phyloP scores from a whole-genome alignment of 2,888 invertebrate genomes.

The Rhodophaea formosa region DNA sequence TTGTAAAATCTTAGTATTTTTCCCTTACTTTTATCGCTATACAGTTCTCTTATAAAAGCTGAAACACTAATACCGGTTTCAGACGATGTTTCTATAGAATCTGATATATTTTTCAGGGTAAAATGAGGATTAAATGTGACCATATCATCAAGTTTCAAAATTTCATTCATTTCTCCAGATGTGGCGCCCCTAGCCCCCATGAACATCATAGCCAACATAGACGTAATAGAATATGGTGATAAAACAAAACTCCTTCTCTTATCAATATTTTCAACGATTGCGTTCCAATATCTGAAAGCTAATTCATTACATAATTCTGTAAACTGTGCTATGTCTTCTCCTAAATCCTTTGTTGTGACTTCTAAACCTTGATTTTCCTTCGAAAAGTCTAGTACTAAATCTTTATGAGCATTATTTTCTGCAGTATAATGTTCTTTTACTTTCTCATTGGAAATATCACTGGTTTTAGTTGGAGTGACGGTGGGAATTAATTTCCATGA shows the following conservation, averaged over 20 bases:
- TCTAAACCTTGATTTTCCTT: constrained; percentile 85
- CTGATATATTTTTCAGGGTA: constrained; percentile 91
- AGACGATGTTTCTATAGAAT: constrained; percentile 85
- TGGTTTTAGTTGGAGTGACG: constrained; percentile 72
- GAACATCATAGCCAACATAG: constrained; percentile 94
- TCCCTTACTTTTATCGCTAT: constrained; percentile 90
- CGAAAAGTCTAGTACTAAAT: constrained; percentile 64
- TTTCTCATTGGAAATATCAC: constrained; percentile 63
- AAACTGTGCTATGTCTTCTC: constrained; percentile 89
- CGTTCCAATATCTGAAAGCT: constrained; percentile 91
- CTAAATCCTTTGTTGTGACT: constrained; percentile 86
- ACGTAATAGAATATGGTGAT: constrained; percentile 92
- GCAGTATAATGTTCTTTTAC: constrained; percentile 50
- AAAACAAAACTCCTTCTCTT: constrained; percentile 88
- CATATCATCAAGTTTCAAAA: constrained; percentile 91
- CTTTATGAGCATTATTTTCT: constrained; percentile 50
- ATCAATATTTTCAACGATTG: constrained; percentile 86
- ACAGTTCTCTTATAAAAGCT: constrained; percentile 90
- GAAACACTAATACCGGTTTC: constrained; percentile 89
- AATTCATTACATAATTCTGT: constrained; percentile 91
- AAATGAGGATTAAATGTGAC: constrained; percentile 94
- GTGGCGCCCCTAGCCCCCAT: constrained; percentile 92
- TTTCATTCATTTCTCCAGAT: constrained; percentile 94
- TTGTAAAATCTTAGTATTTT: constrained; percentile 93
- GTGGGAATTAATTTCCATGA: constrained; percentile 83